Evolutionary conservation across 2,888 invertebrate genomes (phyloP), one percentile per base, ranked within the genome.

Genomic region (Phyto melanocephala): DNA sequence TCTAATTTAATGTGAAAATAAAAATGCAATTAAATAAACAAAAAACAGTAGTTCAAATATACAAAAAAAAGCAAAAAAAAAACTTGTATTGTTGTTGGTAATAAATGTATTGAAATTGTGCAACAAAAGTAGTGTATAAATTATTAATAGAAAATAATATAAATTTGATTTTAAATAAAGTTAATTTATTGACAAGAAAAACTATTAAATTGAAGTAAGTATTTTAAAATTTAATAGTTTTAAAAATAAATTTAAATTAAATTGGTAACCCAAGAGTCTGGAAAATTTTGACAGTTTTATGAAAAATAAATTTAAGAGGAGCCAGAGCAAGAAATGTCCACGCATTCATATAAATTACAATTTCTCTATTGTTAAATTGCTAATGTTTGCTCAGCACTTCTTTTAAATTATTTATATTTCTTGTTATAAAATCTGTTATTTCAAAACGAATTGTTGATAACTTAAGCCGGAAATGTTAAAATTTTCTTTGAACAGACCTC

Each of bases 1-100:
- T 78, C 81, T 78, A 74, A 78, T 78, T 78, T 78, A 79, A 82
- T 70, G 65, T 82, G 78, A 78, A 28, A 82, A 79, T 82, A 79
- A 79, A 82, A 82, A 54, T 71, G 78, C 58, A 82, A 82, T 82
- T 82, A 79, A 75, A 52, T 60, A 35, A 42, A 62, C n/a, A 77
- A 52, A 77, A 20, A 20, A 42, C 33, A 42, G 10, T 54, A 7
- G 54, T 52, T 24, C n/a, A n/a, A 33, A 67, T 42, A 24, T 70
- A 56, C 40, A 60, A 52, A 5, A n/a, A 45, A 7, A 28, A 28
- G 28, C 3, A 37, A 37, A 37, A 37, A 37, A 5, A 37, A 20
- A 11, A 20, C 2, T 10, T 11, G 20, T 42, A 3, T n/a, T 20
- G 20, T 60, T 10, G 28, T 42, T 50, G 62, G 24, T 20, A 17